A percentile compares a stretch with the other conserved stretches of the same genome.
Conservation (phyloP, 1,140 invertebrate species). For the Drosophila albomicans region DNA sequence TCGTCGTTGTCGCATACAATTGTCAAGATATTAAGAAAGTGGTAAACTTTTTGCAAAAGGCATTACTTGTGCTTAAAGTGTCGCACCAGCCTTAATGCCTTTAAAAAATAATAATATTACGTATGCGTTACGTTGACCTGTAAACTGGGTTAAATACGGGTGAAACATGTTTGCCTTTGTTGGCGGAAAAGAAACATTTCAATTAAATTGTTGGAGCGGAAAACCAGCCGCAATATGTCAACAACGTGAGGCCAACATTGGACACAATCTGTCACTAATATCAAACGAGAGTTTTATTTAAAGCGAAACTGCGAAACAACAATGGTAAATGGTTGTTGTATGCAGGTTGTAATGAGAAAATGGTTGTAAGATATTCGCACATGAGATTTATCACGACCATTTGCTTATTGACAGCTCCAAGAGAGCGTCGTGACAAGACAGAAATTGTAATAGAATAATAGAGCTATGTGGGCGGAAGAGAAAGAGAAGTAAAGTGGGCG, state of each 20-base stretch:
- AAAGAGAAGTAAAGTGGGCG: background rate
- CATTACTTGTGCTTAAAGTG: slow-evolving; percentile 5
- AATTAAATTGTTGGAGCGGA: slow-evolving; percentile 58
- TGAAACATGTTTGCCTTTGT: slow-evolving; percentile 12
- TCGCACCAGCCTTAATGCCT: background rate
- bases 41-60: slow-evolving; percentile 21
- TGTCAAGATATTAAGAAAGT: slow-evolving; percentile 40
- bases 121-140: slow-evolving; percentile 6
- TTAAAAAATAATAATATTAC: slow-evolving; percentile 12
- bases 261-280: slow-evolving; percentile 53
- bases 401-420: slow-evolving; percentile 74
- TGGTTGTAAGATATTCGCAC: slow-evolving; percentile 30
- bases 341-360: slow-evolving; percentile 1
- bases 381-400: slow-evolving; percentile 70
- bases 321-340: slow-evolving; percentile 13
- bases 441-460: slow-evolving; percentile 49
- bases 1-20: slow-evolving; percentile 18
- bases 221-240: slow-evolving; percentile 52
- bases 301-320: slow-evolving; percentile 13
- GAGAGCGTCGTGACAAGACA: slow-evolving; percentile 62
- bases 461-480: background rate
- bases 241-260: slow-evolving; percentile 49
- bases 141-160: background rate
- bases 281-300: slow-evolving; percentile 45
- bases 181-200: slow-evolving; percentile 46